These are phyloP conservation scores for Sialis lutaria DNA, from an alignment of 2,888 invertebrate genomes.

Conservation along the genomic window DNA sequence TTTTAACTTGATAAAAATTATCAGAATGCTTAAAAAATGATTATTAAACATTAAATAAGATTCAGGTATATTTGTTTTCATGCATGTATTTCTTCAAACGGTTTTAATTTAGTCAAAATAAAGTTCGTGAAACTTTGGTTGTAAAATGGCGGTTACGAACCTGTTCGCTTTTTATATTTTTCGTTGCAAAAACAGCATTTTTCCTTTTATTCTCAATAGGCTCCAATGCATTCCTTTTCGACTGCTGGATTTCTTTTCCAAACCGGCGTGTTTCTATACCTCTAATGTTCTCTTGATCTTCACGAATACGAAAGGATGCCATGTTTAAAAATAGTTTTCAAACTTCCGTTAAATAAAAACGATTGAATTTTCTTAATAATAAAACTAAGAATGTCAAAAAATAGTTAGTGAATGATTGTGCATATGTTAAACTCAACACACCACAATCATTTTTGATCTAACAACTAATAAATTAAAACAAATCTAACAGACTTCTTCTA, in stretches of 20 bases:
- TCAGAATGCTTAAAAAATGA: too few species aligned
- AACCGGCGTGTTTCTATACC: conserved; percentile 24
- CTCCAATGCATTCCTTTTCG: conserved; percentile 46
- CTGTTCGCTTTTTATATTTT: conserved; percentile 30
- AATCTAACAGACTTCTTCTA: not conserved
- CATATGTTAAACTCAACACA: not conserved
- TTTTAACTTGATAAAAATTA: too few species aligned
- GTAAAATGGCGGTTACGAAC: conserved; percentile 24
- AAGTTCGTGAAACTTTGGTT: not conserved
- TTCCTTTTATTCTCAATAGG: conserved; percentile 34
- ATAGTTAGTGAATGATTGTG: not conserved
- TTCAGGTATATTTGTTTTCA: not conserved
- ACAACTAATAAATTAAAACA: not conserved
- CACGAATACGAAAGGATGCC: conserved; percentile 60
- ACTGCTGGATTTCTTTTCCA: conserved; percentile 33
- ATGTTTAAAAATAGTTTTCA: conserved; percentile 22
- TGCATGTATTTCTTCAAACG: not conserved
- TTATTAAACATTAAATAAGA: too few species aligned
- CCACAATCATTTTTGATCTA: not conserved
- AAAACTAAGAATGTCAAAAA: not conserved
- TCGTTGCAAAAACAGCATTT: conserved; percentile 19
- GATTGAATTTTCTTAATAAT: not conserved
- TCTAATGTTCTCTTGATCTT: conserved; percentile 55
- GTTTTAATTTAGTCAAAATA: not conserved
- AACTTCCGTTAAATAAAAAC: not conserved